Percentiles rank a stretch among this genome's conserved stretches.
These are phyloP conservation scores for Anisognathus igniventris DNA, from an alignment of 2,797 vertebrate species.

Conservation along the genomic window DNA sequence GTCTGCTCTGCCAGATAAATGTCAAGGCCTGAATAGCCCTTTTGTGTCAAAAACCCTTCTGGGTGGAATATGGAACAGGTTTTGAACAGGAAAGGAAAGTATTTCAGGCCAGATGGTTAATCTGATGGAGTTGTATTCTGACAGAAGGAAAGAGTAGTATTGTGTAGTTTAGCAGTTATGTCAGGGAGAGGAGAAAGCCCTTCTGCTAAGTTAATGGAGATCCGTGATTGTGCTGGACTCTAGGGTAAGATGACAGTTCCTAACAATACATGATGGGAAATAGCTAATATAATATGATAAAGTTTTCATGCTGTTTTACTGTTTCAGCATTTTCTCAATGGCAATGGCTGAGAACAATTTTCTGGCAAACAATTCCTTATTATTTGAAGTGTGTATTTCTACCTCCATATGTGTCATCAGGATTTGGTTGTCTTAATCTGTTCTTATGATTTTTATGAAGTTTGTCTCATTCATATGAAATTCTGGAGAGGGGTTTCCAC, in stretches of 20 bases:
- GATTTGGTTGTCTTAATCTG: neutral
- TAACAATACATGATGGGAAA: conserved; percentile 10
- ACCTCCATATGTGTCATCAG: neutral
- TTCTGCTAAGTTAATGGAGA: conserved; percentile 37
- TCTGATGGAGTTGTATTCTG: conserved; percentile 30
- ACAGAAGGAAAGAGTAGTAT: conserved; percentile 13
- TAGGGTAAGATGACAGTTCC: neutral
- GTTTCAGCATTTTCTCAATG: neutral
- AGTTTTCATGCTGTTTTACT: conserved; percentile 14
- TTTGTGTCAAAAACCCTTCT: conserved; percentile 47
- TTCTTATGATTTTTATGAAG: neutral
- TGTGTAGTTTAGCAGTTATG: conserved; percentile 27
- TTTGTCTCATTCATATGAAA: neutral
- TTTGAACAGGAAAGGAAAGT: conserved; percentile 46
- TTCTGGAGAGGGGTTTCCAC: neutral
- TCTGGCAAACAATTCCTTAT: neutral
- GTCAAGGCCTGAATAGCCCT: conserved; percentile 27
- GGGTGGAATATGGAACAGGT: conserved; percentile 55
- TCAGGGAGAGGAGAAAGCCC: conserved; percentile 18
- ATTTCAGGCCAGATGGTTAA: conserved; percentile 59
- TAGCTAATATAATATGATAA: neutral
- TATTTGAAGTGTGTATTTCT: neutral
- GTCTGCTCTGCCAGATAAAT: conserved; percentile 35
- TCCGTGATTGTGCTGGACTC: conserved; percentile 18
- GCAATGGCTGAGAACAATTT: neutral